phyloP scores from a whole-genome alignment of 2,113 vertebrate genomes.

The Parus major region DNA sequence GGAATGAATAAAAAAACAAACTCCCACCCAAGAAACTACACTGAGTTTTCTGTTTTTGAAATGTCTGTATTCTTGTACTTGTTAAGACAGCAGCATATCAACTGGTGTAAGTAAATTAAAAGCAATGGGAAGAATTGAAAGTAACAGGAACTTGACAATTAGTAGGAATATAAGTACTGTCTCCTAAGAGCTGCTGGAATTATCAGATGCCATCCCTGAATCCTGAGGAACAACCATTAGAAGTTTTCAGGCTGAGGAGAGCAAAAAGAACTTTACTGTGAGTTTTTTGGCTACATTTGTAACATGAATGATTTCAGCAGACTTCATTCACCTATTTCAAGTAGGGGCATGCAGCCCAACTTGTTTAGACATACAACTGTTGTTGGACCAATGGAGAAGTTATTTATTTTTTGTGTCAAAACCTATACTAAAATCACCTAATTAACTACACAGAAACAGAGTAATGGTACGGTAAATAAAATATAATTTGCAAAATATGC shows the following conservation, averaged over 20 bases:
- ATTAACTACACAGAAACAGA: background rate
- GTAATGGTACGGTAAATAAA: background rate
- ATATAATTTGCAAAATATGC: background rate
- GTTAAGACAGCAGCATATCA: background rate
- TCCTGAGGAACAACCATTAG: background rate
- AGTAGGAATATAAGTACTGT: background rate
- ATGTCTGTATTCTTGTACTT: background rate
- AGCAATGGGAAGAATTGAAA: background rate
- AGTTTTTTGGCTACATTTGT: background rate
- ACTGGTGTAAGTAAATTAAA: background rate
- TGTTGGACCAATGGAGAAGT: background rate
- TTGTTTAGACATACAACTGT: background rate
- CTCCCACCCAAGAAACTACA: background rate
- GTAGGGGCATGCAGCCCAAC: background rate
- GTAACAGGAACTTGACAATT: background rate
- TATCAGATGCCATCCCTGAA: background rate
- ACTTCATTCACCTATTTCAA: background rate
- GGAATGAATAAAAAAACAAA: background rate
- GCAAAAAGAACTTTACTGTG: background rate
- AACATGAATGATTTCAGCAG: background rate
- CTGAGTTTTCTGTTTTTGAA: background rate
- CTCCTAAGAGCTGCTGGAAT: background rate
- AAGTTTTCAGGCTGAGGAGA: background rate
- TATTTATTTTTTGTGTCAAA: background rate
- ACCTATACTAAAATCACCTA: background rate